phyloP scores from a whole-genome alignment of 2,113 vertebrate species.

The Actenoides lindsayi region DNA sequence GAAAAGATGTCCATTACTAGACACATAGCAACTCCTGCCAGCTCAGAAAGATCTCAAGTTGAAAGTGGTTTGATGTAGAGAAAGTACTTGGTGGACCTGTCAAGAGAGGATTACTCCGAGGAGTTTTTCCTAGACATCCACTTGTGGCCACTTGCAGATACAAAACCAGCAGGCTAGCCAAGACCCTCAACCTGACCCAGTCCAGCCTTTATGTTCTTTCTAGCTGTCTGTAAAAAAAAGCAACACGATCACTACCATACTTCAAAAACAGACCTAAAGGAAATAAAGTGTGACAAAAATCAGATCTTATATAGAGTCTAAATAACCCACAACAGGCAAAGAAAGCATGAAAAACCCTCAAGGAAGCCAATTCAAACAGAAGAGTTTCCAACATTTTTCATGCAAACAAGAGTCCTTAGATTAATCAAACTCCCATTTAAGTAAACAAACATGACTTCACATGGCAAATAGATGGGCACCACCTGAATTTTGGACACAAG shows the following conservation, averaged over 20 bases:
- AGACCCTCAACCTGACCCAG: too few relatives aligned
- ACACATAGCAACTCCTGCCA: not conserved
- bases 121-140: not conserved
- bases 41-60: not conserved
- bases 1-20: not conserved
- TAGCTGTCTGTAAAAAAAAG: not conserved
- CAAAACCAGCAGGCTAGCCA: not conserved
- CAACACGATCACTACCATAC: not conserved
- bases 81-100: not conserved
- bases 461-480: not conserved
- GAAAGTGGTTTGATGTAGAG: not conserved
- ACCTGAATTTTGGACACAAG: not conserved
- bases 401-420: not conserved
- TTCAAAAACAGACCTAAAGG: not conserved
- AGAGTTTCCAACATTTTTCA: not conserved
- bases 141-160: not conserved
- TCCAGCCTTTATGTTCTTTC: not conserved
- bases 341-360: not conserved
- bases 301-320: not conserved
- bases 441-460: not conserved
- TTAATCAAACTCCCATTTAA: not conserved
- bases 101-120: not conserved
- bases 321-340: not conserved
- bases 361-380: not conserved
- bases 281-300: not conserved